phyloP scores from a whole-genome alignment of 2,797 vertebrate genomes.

The Tolypeutes matacus region DNA sequence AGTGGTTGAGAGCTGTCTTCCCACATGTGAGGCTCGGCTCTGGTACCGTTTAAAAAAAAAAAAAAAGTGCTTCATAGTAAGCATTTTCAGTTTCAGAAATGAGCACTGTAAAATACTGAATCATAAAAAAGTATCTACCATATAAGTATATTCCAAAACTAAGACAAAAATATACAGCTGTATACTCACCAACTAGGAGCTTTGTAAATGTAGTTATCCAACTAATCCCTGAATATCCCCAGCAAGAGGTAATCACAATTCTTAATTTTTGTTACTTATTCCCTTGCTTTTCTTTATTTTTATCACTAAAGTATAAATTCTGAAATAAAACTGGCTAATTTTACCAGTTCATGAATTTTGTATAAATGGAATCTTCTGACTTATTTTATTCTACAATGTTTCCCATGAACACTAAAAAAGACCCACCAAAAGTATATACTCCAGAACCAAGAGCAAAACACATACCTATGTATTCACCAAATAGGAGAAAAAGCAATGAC shows the following conservation, averaged over 20 bases:
- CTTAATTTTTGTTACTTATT: neutral
- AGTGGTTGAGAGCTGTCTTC: no score
- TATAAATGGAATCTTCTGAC: neutral
- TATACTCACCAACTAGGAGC: neutral
- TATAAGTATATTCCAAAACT: neutral
- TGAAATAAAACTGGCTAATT: constrained; percentile 38
- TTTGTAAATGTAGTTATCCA: neutral
- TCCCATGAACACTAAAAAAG: neutral
- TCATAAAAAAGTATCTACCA: neutral
- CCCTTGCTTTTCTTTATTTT: constrained; percentile 10
- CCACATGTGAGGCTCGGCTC: no score
- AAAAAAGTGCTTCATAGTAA: no score
- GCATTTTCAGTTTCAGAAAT: constrained; percentile 26
- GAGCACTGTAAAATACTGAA: neutral
- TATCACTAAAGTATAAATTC: neutral
- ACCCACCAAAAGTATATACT: neutral
- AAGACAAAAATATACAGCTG: neutral
- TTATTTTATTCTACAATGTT: neutral
- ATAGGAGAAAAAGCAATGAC: neutral
- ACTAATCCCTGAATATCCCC: neutral
- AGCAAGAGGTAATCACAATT: neutral
- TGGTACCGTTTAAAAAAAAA: no score
- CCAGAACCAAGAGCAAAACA: neutral
- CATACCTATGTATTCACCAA: neutral
- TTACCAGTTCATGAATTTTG: constrained; percentile 30